Conservation (phyloP, 2,113 vertebrate species). For the Nesoenas mayeri region DNA sequence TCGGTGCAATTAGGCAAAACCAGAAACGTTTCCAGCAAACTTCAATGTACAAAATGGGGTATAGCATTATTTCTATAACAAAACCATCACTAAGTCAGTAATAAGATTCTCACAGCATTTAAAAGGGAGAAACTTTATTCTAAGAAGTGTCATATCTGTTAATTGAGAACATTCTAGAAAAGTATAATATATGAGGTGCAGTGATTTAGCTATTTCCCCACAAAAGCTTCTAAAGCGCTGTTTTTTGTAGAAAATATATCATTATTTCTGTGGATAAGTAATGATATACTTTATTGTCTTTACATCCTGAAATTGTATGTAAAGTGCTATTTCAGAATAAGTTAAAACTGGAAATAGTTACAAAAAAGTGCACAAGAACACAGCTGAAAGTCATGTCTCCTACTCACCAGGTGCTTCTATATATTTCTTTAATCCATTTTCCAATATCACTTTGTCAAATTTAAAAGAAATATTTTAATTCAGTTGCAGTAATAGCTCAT, state of each 20-base stretch:
- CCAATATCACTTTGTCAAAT: not conserved
- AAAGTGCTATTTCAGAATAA: not conserved
- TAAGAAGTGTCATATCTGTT: not conserved
- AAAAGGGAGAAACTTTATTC: not conserved
- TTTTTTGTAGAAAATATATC: not conserved
- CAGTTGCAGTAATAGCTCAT: not conserved
- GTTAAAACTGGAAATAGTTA: not conserved
- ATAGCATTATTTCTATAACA: not conserved
- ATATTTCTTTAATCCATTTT: not conserved
- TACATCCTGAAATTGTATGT: not conserved
- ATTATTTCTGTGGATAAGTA: not conserved
- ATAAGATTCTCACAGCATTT: not conserved
- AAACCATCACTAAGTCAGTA: not conserved
- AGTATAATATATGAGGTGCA: not conserved
- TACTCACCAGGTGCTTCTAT: not conserved
- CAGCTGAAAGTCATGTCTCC: not conserved
- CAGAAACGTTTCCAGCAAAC: constrained; percentile 18
- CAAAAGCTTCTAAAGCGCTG: not conserved
- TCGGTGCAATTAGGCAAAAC: constrained; percentile 58
- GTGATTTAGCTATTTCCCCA: not conserved
- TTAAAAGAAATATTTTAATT: not conserved
- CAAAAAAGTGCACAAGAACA: not conserved
- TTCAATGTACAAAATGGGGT: not conserved
- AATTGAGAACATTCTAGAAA: not conserved
- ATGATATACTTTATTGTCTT: not conserved